Evolutionary conservation across 2,888 invertebrate genomes (phyloP).

Genomic region (Euspilapteryx auroguttella): DNA sequence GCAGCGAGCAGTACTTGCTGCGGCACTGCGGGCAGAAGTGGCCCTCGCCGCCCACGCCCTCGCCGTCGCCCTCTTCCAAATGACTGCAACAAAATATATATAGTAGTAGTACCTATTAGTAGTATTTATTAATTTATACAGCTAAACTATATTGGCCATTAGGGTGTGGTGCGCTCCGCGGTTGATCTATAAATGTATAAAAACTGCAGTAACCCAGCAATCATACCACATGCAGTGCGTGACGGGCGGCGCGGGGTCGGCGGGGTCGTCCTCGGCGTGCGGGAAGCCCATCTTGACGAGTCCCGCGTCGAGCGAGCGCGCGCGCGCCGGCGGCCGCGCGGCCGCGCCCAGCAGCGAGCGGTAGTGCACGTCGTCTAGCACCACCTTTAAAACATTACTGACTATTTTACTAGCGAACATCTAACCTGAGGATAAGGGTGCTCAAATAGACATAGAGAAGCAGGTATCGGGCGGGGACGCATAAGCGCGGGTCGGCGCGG

Average conservation of each 20-base stretch:
- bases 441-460: no score
- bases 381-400: slow-evolving; percentile 42
- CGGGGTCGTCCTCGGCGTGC: slow-evolving; percentile 61
- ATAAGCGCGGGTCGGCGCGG: no score
- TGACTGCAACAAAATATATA: slow-evolving; percentile 61
- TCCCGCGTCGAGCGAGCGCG: slow-evolving; percentile 68
- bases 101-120: no score
- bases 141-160: no score
- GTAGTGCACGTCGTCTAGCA: slow-evolving; percentile 76
- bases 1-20: slow-evolving; percentile 97
- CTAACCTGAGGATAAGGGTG: no score
- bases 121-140: no score
- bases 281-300: slow-evolving; percentile 97
- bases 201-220: no score
- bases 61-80: slow-evolving; percentile 75
- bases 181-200: no score
- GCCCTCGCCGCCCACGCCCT: slow-evolving; percentile 74
- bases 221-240: slow-evolving; percentile 95
- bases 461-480: no score
- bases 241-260: slow-evolving; percentile 66
- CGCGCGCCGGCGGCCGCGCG: slow-evolving; percentile 64
- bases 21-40: slow-evolving; percentile 95
- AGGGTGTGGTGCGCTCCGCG: no score
- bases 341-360: slow-evolving; percentile 59
- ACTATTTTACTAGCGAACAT: no score